Evolutionary conservation across 2,113 vertebrate species (phyloP).

Genomic region (Cynoglossus semilaevis): DNA sequence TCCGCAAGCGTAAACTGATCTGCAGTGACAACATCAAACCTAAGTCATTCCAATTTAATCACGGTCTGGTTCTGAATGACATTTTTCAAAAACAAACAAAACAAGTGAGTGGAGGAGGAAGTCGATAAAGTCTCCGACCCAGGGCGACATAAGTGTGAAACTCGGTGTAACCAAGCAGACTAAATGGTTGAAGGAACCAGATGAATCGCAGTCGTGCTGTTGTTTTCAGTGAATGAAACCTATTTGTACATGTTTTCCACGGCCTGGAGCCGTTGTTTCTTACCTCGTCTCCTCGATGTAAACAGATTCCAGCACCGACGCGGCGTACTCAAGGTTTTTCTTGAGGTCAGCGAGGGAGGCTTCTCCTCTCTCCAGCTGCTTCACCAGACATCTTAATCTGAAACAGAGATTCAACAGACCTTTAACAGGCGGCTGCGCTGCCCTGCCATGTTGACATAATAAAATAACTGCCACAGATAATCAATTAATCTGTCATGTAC

Average conservation of each 20-base stretch:
- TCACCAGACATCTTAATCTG: conserved; percentile 93
- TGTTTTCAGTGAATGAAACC: conserved; percentile 24
- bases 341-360: conserved; percentile 92
- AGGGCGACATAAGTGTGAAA: too few relatives aligned
- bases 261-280: neutral
- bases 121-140: neutral
- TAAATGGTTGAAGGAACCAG: too few relatives aligned
- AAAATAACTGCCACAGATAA: conserved; percentile 38
- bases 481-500: conserved; percentile 29
- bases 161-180: too few relatives aligned
- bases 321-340: conserved; percentile 98
- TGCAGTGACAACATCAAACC: neutral
- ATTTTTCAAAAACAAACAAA: neutral
- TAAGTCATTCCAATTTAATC: too few relatives aligned
- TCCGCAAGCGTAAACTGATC: neutral
- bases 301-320: conserved; percentile 92
- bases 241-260: neutral
- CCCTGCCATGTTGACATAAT: conserved; percentile 31
- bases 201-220: neutral
- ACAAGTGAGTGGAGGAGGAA: too few relatives aligned
- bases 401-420: conserved; percentile 45
- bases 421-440: conserved; percentile 58
- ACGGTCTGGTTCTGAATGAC: too few relatives aligned
- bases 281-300: conserved; percentile 97
- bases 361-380: conserved; percentile 95